Conservation (phyloP, 2,888 invertebrate species). For the Polyommatus icarus region DNA sequence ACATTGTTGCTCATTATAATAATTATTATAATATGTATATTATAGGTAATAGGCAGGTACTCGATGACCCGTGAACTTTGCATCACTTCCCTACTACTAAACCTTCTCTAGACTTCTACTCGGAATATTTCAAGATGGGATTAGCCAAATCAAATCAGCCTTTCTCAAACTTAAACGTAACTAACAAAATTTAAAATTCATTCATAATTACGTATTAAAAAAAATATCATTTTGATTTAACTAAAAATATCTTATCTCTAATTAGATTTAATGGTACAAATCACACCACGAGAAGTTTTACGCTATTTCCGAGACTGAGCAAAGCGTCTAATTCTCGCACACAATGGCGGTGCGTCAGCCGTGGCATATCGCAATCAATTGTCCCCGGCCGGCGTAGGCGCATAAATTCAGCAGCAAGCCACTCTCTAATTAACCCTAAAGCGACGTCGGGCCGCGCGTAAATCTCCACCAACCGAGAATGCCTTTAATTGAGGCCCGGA, state of each 20-base stretch:
- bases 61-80: too few relatives aligned
- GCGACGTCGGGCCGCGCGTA: conserved; percentile 56
- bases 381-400: conserved; percentile 51
- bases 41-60: too few relatives aligned
- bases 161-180: too few relatives aligned
- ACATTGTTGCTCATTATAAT: too few relatives aligned
- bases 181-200: too few relatives aligned
- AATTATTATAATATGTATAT: too few relatives aligned
- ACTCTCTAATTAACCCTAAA: conserved; percentile 74
- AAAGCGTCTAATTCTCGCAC: conserved; percentile 31
- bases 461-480: conserved; percentile 59
- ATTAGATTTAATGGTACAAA: not conserved
- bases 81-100: too few relatives aligned
- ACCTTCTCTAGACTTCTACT: too few relatives aligned
- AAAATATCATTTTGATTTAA: too few relatives aligned
- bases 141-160: too few relatives aligned
- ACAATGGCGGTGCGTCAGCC: conserved; percentile 46
- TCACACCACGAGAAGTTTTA: not conserved
- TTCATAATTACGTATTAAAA: too few relatives aligned
- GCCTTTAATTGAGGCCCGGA: conserved; percentile 58
- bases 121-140: too few relatives aligned
- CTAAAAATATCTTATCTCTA: not conserved
- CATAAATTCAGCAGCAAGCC: conserved; percentile 66
- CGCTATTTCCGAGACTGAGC: not conserved
- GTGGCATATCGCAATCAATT: conserved; percentile 56